These are phyloP conservation scores for Halocynthia aurantium DNA, from an alignment of 23 tunicate species.

Conservation along the genomic window DNA sequence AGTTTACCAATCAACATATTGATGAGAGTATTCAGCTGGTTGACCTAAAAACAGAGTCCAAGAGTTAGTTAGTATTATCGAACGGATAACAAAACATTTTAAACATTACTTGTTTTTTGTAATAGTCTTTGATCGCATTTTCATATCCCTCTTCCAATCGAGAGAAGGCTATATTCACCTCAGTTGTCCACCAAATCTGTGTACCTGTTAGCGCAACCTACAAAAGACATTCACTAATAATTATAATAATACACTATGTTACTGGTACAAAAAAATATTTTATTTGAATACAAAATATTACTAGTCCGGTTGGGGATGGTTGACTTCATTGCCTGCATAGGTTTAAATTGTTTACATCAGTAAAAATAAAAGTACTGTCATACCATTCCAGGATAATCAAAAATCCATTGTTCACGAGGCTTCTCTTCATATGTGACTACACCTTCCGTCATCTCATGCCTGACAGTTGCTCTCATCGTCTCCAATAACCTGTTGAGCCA, in stretches of 20 bases:
- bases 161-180: constrained; percentile 85
- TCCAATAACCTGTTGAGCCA: constrained; percentile 90
- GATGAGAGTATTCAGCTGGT: constrained; percentile 87
- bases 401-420: constrained; percentile 96
- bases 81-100: background rate
- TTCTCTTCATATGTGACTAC: constrained; percentile 96
- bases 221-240: background rate
- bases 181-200: constrained; percentile 99
- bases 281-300: too few relatives aligned
- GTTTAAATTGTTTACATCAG: too few relatives aligned
- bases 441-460: constrained; percentile 92
- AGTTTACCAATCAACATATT: constrained; percentile 75
- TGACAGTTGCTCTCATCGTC: constrained; percentile 85
- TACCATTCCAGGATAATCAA: constrained; percentile 78
- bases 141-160: constrained; percentile 97
- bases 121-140: constrained; percentile 94
- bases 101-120: constrained; percentile 74
- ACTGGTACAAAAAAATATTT: too few relatives aligned
- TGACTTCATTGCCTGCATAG: too few relatives aligned
- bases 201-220: constrained; percentile 91
- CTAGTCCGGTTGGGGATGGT: too few relatives aligned
- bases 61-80: background rate
- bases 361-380: too few relatives aligned
- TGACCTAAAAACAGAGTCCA: constrained; percentile 31
- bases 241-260: background rate